Base-by-base conservation (phyloP, 2,888 invertebrate species). In the Sinelater perroti region DNA sequence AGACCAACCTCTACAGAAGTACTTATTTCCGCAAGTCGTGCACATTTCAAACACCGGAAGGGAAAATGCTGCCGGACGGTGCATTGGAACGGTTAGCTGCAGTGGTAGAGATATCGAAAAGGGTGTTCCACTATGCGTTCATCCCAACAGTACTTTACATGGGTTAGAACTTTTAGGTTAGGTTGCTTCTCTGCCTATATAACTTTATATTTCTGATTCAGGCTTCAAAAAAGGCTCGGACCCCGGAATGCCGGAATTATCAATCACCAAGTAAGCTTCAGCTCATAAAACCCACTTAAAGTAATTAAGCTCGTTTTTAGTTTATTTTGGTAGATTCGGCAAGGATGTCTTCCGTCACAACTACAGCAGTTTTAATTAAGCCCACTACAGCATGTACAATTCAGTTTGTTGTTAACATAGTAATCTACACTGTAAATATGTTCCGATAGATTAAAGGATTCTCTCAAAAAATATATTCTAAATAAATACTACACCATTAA, bases 161-260 rank as follows among this genome's bases (percentile, higher is more conserved):
- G 75, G 89, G 89, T 86, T 78, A 50, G 55, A 58, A 42, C 8
- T 16, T 30, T 38, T 6, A 28, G 40, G 20, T 20, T 40, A 20
- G 18, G 2, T 40, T 6, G 7, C 7, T 2, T 5, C 13, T 14
- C 35, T 10, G 16, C 17, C 8, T 35, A 6, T 16, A 7, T 16
- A 35, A 10, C 7, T 35, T 16, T 16, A n/a, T n/a, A n/a, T 2
- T 18, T 6, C 7, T 42, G 11, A 13, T 16, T 1, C 63, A 88
- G 88, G 88, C 58, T 88, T 87, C 67, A 80, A 77, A 61, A 85
- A 86, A 73, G 88, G 88, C 17, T 81, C 88, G 14, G 88, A 89
- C 69, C 83, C 85, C 21, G 88, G 88, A 4, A 85, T 85, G 84
- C 87, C 88, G n/a, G 83, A 84, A 54, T 75, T 86, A 46, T 73